Conservation (phyloP, 2,797 vertebrate species). For the Schizothorax lantsangensis region DNA sequence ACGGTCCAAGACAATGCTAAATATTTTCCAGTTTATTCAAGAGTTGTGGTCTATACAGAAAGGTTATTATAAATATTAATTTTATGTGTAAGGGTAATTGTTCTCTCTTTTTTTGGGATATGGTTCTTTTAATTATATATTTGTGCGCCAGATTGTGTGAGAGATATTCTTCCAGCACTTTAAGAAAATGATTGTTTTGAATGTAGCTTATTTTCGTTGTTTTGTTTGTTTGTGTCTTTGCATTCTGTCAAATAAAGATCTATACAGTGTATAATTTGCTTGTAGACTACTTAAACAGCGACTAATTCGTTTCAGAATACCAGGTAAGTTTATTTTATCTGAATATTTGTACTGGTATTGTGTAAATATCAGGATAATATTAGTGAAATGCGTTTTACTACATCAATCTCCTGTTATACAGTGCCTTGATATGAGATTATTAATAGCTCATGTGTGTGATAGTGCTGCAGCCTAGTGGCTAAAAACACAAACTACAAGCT, state of each 20-base stretch:
- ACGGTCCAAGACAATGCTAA: background rate
- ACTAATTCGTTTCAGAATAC: background rate
- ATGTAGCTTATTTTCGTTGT: conserved; percentile 40
- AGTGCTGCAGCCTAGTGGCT: background rate
- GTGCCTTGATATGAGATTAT: background rate
- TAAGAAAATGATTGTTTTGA: conserved; percentile 47
- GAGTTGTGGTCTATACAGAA: conserved; percentile 6
- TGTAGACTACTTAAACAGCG: background rate
- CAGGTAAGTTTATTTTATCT: background rate
- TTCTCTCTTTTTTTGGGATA: background rate
- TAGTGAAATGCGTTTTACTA: background rate
- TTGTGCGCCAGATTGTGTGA: conserved; percentile 38
- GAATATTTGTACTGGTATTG: background rate
- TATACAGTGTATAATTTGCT: background rate
- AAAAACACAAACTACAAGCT: background rate
- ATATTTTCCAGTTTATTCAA: background rate
- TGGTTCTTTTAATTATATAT: conserved; percentile 28
- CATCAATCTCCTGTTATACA: background rate
- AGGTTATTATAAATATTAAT: conserved; percentile 7
- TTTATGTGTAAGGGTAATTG: background rate
- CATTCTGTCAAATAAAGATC: conserved; percentile 52
- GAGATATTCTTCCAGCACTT: conserved; percentile 57
- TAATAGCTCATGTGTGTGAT: background rate
- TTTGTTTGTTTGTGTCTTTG: conserved; percentile 20
- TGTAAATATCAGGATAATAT: background rate